A percentile compares a stretch with the other conserved stretches of the same genome.
Conservation (phyloP, 1,140 invertebrate species). For the Hycleus phaleratus region DNA sequence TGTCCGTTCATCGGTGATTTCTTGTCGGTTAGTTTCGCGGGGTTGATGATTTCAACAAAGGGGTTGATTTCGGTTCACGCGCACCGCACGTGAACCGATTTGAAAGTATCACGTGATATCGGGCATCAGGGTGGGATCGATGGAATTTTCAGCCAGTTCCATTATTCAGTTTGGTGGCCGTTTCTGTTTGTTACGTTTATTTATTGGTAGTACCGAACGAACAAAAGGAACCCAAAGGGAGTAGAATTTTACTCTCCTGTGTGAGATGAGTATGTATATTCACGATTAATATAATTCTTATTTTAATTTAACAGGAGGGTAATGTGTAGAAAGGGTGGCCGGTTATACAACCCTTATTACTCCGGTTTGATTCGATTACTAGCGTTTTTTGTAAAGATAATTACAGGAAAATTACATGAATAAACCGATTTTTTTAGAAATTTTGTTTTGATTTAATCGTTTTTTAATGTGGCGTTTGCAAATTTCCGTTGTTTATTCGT, state of each 20-base stretch:
- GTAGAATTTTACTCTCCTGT: neutral
- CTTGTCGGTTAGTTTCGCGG: too few relatives aligned
- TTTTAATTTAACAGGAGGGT: neutral
- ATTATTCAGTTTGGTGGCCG: too few relatives aligned
- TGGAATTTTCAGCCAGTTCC: neutral
- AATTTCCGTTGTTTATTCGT: neutral
- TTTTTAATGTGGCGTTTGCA: neutral
- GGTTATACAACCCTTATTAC: too few relatives aligned
- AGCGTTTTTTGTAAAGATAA: too few relatives aligned
- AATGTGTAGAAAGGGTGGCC: neutral
- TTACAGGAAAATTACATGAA: too few relatives aligned
- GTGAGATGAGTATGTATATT: conserved; percentile 13
- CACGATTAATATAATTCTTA: neutral
- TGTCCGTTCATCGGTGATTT: too few relatives aligned
- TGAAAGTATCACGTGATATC: conserved; percentile 5
- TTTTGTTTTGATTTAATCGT: neutral
- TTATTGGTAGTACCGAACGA: too few relatives aligned
- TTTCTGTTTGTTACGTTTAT: too few relatives aligned
- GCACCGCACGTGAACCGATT: conserved; percentile 4
- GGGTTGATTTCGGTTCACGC: neutral
- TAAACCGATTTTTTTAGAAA: too few relatives aligned
- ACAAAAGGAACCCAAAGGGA: too few relatives aligned
- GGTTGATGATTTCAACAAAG: too few relatives aligned
- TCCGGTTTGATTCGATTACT: too few relatives aligned
- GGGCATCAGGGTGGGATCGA: conserved; percentile 7